Evolutionary conservation across 2,888 invertebrate genomes (phyloP), one percentile per base, ranked within the genome.

Genomic region (Cancer borealis): DNA sequence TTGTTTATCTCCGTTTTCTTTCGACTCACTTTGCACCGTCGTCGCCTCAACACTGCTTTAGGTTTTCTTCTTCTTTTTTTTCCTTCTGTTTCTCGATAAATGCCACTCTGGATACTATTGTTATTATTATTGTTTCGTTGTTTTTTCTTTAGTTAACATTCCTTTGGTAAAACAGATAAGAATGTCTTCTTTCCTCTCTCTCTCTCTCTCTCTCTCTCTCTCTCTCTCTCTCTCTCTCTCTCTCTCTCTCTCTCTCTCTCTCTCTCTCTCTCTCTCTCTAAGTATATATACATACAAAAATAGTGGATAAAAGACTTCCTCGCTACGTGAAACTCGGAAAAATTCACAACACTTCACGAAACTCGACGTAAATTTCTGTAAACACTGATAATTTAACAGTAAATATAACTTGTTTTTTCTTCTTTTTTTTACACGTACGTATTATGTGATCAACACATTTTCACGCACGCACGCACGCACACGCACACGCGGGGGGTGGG

Each of bases 371-470:
- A 26, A 73, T 73, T 73, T 73, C 8, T n/a, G 73, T 73, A 73
- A 2, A 73, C 73, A 73, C n/a, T 73, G 26, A 73, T 73, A 73
- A 73, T 73, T 26, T 73, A 84, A 84, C 84, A 39, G 39, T 30
- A n/a, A 84, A 39, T n/a, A 84, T 14, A 84, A 84, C n/a, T 39
- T 39, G 10, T 14, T 39, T 17, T 73, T 26, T 79, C 26, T 79
- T 79, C 73, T 79, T 39, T 39, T 39, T 39, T 39, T 39, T 39
- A 54, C 54, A 17, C 54, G 54, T 54, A 17, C 12, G 21, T 21
- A 17, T 21, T 8, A 84, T 30, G 84, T 84, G 84, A 84, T 84
- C 84, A 84, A 84, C 84, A 84, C 84, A 84, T 84, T 12, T 84
- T 39, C 30, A 84, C 14, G 39, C 39, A 84, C 84, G 39, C 84